Evolutionary conservation across 2,797 vertebrate species (phyloP), one percentile per base, ranked within the genome.

Genomic region (Gephyroberyx darwinii): DNA sequence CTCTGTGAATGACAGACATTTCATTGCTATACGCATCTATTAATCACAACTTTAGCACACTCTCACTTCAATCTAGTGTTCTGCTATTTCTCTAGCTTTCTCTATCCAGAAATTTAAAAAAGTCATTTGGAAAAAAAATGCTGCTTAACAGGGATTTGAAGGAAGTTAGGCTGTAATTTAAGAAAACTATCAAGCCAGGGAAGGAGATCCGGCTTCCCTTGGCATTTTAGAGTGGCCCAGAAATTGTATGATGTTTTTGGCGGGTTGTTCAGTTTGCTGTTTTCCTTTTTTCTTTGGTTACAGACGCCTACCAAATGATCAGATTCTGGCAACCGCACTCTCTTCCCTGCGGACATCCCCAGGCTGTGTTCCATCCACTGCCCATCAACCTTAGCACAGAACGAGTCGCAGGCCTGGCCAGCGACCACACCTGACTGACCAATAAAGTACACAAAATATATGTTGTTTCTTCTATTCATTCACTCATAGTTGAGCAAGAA

Each of bases 1-100:
- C 75, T 43, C 65, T 22, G 20, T 75, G 83, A 86, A 90, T 83
- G 86, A 86, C 83, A 83, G 84, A 85, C 76, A 67, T 85, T 88
- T 89, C 83, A 89, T 83, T 81, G 81, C 83, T 31, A 39, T 43
- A 41, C 60, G 75, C 64, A 57, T 85, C 76, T 70, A 86, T 89
- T 88, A 90, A 89, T 89, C 89, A 89, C 76, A 68, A 50, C 63
- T 58, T 57, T 17, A 68, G 57, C 26, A 66, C 39, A 71, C 53
- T 77, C 20, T 60, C 56, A 80, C 57, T 67, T 77, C 51, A 55
- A 43, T 37, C 20, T 13, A 17, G 22, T 81, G 57, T 77, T 75
- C 52, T 74, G 69, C 64, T 65, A 8, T 72, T 84, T 69, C 63
- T 68, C 52, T 19, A 2, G 69, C 72, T 84, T 56, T 31, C 69